Base-by-base conservation (phyloP, 2,797 vertebrate genomes). In the Urophycis tenuis region DNA sequence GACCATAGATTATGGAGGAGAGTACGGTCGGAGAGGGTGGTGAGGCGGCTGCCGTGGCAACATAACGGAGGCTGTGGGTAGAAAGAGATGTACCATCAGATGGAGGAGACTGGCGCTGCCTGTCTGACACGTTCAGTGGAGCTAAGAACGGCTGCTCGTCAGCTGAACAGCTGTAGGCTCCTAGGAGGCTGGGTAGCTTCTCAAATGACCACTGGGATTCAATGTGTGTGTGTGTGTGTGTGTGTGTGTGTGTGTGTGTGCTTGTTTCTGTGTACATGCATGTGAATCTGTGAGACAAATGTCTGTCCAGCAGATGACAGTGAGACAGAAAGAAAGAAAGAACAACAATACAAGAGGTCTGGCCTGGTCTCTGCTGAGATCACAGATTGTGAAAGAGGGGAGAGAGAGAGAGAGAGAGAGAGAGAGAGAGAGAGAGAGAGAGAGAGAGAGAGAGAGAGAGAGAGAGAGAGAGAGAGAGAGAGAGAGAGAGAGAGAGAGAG, bases 61-160 rank as follows among this genome's bases (percentile, higher is more conserved):
- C 77, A 75, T 79, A 72, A 71, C 74, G 36, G 53, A 14, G 30
- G 78, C 77, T 87, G 86, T 88, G 79, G 83, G 53, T 84, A 78
- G 29, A 88, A 87, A 84, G 82, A 89, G 87, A 87, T 80, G 81
- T 86, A 81, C 72, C 83, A 85, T 86, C 79, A 83, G 78, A 81
- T 32, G 85, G 77, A 84, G 77, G 83, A 78, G 9, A 31, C 67
- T 75, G 29, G 30, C 76, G 79, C 64, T 39, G 75, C 32, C 79
- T 73, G 60, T 83, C 81, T 79, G 45, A 25, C 67, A 74, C 72
- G 84, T 85, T 85, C 81, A 82, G 33, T 81, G 79, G 80, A 74
- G 78, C 73, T 74, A 85, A 85, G 81, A 87, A 81, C 81, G 80
- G 78, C 76, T 80, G 76, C 80, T 78, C 83, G 84, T 76, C 75